Base-by-base conservation (phyloP, 2,888 invertebrate genomes). In the Deroplatys truncata region DNA sequence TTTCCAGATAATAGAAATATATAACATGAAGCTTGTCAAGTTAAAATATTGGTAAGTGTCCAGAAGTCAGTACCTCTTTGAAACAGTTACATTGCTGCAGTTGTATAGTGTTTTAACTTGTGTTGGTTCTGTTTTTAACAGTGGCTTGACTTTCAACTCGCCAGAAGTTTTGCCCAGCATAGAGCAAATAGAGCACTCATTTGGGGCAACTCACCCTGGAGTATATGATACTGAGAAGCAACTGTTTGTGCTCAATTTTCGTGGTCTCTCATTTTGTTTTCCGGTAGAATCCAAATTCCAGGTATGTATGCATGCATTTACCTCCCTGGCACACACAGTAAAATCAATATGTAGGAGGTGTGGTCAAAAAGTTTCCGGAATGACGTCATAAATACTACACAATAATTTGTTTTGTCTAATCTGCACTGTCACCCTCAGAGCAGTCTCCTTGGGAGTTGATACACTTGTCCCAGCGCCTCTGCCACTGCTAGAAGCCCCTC, bases 121-220 rank as follows among this genome's bases (percentile, higher is more conserved):
- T 72, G 85, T 29, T 86, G 88, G 89, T 87, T 83, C 83, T 89
- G 28, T 84, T 72, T 82, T 85, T 91, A 89, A 88, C 93, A 97
- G 98, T 93, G 97, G 97, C 90, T 95, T 97, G 93, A 95, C 96
- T 91, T 98, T 98, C 94, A 97, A 98, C 94, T 98, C 98, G 49
- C 98, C 98, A 20, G 98, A 98, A 94, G 97, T 99, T 91, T 95
- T 97, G 93, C 99, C 99, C 91, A 98, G 99, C 91, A 98, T 99
- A 92, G 98, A 99, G 94, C 98, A 99, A 94, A 98, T 99, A 92
- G 99, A 99, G 94, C 98, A 99, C 94, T 98, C 98, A 89, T 99
- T 99, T 94, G 99, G 99, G 91, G 99, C 99, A 90, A 99, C 99
- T 72, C 98, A 99, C 94, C 99, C 99, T 49, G 99, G 99, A 92